phyloP scores from a whole-genome alignment of 2,888 invertebrate genomes.

The Embidobia sp. region DNA sequence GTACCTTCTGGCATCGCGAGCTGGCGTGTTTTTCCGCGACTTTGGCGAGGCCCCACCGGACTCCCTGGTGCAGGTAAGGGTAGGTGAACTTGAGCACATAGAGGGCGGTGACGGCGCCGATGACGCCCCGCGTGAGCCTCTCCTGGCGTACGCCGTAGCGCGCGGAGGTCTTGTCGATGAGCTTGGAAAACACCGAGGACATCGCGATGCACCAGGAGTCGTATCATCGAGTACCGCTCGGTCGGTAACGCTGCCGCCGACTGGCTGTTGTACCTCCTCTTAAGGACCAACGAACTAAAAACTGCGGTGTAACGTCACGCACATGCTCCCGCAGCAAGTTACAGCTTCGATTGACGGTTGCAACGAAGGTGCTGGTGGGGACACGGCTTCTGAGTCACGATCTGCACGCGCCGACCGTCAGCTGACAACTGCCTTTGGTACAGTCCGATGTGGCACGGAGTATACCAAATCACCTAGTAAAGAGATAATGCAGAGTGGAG shows the following conservation, averaged over 20 bases:
- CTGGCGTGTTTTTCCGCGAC: constrained; percentile 24
- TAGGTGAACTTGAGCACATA: constrained; percentile 86
- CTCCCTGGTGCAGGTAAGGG: constrained; percentile 83
- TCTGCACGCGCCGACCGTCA: constrained; percentile 72
- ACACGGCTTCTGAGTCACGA: constrained; percentile 48
- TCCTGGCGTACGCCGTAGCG: constrained; percentile 84
- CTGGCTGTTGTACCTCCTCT: constrained; percentile 17
- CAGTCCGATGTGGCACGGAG: neutral
- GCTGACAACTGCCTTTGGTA: constrained; percentile 73
- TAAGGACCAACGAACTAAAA: constrained; percentile 17
- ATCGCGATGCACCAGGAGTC: constrained; percentile 74
- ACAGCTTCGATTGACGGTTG: constrained; percentile 5
- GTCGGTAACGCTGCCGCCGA: constrained; percentile 47
- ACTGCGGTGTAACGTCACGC: constrained; percentile 26
- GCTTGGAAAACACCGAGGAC: constrained; percentile 86
- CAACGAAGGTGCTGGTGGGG: constrained; percentile 13
- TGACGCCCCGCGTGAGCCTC: constrained; percentile 84
- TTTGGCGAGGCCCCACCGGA: constrained; percentile 68
- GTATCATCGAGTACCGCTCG: constrained; percentile 59
- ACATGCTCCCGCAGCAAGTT: constrained; percentile 8
- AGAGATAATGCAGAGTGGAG: neutral
- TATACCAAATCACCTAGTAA: too few species aligned
- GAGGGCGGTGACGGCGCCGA: constrained; percentile 82
- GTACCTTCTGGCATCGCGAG: constrained; percentile 30
- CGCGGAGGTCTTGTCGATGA: constrained; percentile 84